Evolutionary conservation across 2,113 vertebrate species (phyloP).

Genomic region (Zootoca vivipara): DNA sequence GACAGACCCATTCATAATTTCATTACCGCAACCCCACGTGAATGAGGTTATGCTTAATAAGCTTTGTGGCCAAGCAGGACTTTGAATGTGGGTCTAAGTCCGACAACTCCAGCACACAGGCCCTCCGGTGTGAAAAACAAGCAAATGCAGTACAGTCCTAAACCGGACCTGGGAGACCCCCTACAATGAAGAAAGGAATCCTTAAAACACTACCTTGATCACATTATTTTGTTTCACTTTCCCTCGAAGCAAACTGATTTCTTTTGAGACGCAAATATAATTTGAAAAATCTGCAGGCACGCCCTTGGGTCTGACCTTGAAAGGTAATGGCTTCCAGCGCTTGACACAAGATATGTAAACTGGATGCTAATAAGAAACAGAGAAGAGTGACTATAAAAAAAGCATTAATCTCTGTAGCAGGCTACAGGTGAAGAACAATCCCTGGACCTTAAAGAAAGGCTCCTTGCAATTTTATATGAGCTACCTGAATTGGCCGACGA

Average conservation of each 20-base stretch:
- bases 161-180: background rate
- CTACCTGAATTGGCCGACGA: background rate
- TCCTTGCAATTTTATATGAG: background rate
- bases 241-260: background rate
- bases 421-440: background rate
- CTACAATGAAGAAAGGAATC: background rate
- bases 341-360: conserved; percentile 9
- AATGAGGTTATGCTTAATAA: background rate
- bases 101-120: background rate
- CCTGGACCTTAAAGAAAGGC: background rate
- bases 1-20: background rate
- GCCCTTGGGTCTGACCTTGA: background rate
- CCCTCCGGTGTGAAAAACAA: background rate
- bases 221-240: background rate
- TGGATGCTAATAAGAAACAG: conserved; percentile 11
- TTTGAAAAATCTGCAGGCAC: conserved; percentile 14
- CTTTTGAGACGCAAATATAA: background rate
- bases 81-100: background rate
- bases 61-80: background rate
- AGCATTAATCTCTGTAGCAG: background rate
- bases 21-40: background rate
- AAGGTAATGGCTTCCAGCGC: background rate
- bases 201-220: background rate
- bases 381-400: background rate
- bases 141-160: background rate